These are phyloP conservation scores for Rallus limicola DNA, from an alignment of 2,113 vertebrate genomes.

Conservation along the genomic window DNA sequence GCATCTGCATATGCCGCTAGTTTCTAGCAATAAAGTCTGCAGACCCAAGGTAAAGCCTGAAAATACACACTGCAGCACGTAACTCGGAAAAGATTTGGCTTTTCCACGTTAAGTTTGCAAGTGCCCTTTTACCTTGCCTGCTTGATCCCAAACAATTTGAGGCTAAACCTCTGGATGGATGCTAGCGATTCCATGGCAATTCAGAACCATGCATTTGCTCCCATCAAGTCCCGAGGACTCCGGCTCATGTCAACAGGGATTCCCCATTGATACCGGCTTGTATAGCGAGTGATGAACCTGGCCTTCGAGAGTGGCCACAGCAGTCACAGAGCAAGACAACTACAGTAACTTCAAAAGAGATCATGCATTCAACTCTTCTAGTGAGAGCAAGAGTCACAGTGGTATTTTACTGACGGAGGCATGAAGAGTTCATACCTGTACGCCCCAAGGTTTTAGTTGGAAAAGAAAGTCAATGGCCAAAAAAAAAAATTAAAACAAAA, in stretches of 20 bases:
- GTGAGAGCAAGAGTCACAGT: neutral
- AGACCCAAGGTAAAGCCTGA: neutral
- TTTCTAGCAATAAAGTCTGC: neutral
- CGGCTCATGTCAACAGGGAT: neutral
- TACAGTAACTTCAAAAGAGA: neutral
- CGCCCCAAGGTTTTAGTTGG: neutral
- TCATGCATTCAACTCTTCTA: neutral
- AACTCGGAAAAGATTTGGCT: neutral
- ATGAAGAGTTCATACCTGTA: neutral
- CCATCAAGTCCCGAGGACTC: rapidly evolving
- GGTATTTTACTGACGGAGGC: neutral
- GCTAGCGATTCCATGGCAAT: neutral
- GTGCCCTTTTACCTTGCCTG: neutral
- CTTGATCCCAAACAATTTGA: neutral
- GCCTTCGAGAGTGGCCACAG: neutral
- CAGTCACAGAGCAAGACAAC: neutral
- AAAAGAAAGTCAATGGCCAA: neutral
- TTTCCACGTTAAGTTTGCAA: neutral
- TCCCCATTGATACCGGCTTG: rapidly evolving
- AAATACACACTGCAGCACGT: neutral
- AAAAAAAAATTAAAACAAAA: neutral
- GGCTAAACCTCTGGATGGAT: neutral
- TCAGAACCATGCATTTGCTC: neutral
- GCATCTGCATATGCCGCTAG: neutral
- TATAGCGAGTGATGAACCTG: neutral